Base-by-base conservation (phyloP, 2,113 vertebrate species). In the Macroglossus sobrinus region DNA sequence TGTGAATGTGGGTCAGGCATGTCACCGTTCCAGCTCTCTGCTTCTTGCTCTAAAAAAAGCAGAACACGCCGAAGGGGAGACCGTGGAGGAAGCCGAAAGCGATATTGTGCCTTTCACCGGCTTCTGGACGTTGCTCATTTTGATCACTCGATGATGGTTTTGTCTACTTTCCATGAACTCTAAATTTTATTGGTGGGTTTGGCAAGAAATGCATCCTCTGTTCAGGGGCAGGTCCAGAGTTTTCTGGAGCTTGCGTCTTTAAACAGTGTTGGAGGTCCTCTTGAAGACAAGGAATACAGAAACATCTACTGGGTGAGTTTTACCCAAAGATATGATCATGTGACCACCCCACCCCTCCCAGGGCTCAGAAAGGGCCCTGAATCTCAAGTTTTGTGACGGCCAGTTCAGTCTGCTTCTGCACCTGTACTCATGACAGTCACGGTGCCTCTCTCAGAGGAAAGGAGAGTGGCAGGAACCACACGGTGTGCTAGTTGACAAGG, bases 1-100 rank as follows among this genome's bases (percentile, higher is more conserved):
- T 91, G 57, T n/a, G 92, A 94, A 94, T 95, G 61, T 92, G 87
- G 71, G 50, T 71, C 81, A 89, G 84, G 55, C 71, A 30, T 89
- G 84, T 84, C 19, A 7, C 38, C 71, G 6, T 50, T 96, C 35
- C 72, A 38, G n/a, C 7, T 94, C 61, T 80, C 28, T 81, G 78
- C 13, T 64, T 88, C 66, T 76, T 85, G 3, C 38, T 79, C 45
- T 75, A 38, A 66, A 71, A 75, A 79, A 86, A 38, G 16, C 66
- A 91, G 66, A 79, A 40, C 12, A 68, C 75, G 28, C 15, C 38
- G 26, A 66, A 59, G 21, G 45, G 38, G 43, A 79, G 57, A 53
- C n/a, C 18, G 40, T 11, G 30, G 64, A 61, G 33, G 16, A 45
- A 72, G 28, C 89, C 26, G 61, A 64, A 82, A 89, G 63, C 1